A percentile compares a stretch with the other conserved stretches of the same genome.
phyloP scores from a whole-genome alignment of 2,888 invertebrate genomes.

The Melolontha melolontha region DNA sequence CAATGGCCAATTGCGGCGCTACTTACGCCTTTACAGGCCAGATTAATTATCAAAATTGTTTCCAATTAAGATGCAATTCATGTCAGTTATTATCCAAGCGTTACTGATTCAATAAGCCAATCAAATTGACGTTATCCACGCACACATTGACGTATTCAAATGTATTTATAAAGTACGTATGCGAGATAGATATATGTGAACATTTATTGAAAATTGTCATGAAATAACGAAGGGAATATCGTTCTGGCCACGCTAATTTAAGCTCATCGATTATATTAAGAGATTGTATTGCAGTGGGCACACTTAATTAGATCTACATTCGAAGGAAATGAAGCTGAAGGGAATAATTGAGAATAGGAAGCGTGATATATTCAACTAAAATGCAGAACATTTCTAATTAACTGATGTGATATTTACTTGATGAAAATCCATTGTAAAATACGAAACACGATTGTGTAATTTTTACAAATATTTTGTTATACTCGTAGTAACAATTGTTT shows the following conservation, averaged over 20 bases:
- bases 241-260: not conserved
- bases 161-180: not conserved
- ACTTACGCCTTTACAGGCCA: slow-evolving; percentile 63
- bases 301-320: too few species aligned
- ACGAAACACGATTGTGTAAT: too few species aligned
- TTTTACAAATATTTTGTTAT: too few species aligned
- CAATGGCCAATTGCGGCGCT: slow-evolving; percentile 66
- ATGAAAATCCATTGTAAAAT: too few species aligned
- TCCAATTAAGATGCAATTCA: slow-evolving; percentile 71
- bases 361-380: too few species aligned
- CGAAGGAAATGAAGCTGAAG: too few species aligned
- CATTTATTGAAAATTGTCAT: slow-evolving; percentile 16
- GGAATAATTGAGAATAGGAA: too few species aligned
- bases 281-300: too few species aligned
- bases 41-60: slow-evolving; percentile 69
- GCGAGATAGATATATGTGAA: not conserved
- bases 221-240: not conserved
- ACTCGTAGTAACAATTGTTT: too few species aligned
- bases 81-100: slow-evolving; percentile 62
- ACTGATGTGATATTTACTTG: too few species aligned
- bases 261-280: not conserved
- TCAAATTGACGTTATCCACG: slow-evolving; percentile 46
- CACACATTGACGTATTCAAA: slow-evolving; percentile 25
- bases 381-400: too few species aligned
- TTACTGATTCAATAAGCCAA: slow-evolving; percentile 54